Evolutionary conservation across 2,113 vertebrate genomes (phyloP), one percentile per base, ranked within the genome.

Genomic region (Chauna torquata): DNA sequence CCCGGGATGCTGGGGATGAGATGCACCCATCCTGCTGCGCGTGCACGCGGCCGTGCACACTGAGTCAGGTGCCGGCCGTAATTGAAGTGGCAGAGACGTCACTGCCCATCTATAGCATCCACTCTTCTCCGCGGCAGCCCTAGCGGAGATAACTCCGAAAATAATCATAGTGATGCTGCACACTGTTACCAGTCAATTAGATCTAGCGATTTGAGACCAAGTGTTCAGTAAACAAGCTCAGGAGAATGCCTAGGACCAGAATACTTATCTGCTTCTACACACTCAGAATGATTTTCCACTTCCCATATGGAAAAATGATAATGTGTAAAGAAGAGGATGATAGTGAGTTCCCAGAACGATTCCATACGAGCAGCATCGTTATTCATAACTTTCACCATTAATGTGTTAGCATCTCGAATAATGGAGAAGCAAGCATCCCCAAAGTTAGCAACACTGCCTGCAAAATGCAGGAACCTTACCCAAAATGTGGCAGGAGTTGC

Each of bases 11-110:
- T 18, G 28, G 54, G 54, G 54, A 25, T 15, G 50, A 24, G 42
- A 42, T 12, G 42, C 42, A n/a, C n/a, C n/a, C n/a, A n/a, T n/a
- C n/a, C n/a, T n/a, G n/a, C n/a, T n/a, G n/a, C n/a, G n/a, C n/a
- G n/a, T n/a, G n/a, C n/a, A n/a, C n/a, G n/a, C 50, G 12, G 23
- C 50, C 23, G 12, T 8, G 96, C 97, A 93, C 85, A 88, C 95
- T 61, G 88, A 71, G 77, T 71, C 78, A 96, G 98, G 97, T 95
- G 97, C 97, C 77, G 55, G 97, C 97, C 88, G 84, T 98, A 98
- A 98, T 98, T 91, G 97, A 98, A 98, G 98, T 97, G 98, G 97
- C 98, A 98, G 97, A 97, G 97, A 98, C 62, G 96, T 98, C 98
- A 96, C 78, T 90, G 97, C 97, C 98, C 98, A 98, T 98, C 98